Base-by-base conservation (phyloP, 2,888 invertebrate species). In the Apamea anceps region DNA sequence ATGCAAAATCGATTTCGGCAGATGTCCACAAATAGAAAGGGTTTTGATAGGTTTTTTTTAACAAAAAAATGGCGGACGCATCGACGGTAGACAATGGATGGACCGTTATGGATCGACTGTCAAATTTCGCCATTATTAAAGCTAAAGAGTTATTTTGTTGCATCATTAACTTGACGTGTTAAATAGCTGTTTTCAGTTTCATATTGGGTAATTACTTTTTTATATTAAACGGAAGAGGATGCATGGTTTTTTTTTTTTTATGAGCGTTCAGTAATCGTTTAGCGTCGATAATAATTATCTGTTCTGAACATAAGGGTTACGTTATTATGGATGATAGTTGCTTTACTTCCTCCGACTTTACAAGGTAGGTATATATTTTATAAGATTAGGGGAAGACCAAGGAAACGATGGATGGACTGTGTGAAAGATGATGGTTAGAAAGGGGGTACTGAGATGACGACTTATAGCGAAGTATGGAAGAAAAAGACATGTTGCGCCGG, bases 1-100 rank as follows among this genome's bases (percentile, higher is more conserved):
- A 96, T 95, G 96, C 95, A 93, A 96, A 96, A 96, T 96, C 94
- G 95, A 96, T 96, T 96, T 96, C 94, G 95, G 96, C 97, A 97
- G 97, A 96, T 97, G 97, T 95, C 96, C 94, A 92, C 94, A 94
- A 94, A 95, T 95, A 95, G 94, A 96, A 96, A 96, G 96, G 96
- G 96, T 96, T 63, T 96, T 95, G 94, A 95, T 95, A 91, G 90
- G 92, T 93, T 94, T 94, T 92, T 92, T 91, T 90, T 72, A 54
- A 85, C 87, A 91, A 94, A 95, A 95, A 96, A 96, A 94, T 92
- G 88, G 93, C 93, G 91, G 92, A 93, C 92, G 92, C 93, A 93
- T 94, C 93, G 85, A 77, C 76, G 92, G 94, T 95, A 96, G 95
- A 96, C 95, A 96, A 96, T 94, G 93, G 94, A 81, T 89, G 87